These are phyloP conservation scores for Priocnemis perturbator DNA, from an alignment of 2,888 invertebrate genomes.

Conservation along the genomic window DNA sequence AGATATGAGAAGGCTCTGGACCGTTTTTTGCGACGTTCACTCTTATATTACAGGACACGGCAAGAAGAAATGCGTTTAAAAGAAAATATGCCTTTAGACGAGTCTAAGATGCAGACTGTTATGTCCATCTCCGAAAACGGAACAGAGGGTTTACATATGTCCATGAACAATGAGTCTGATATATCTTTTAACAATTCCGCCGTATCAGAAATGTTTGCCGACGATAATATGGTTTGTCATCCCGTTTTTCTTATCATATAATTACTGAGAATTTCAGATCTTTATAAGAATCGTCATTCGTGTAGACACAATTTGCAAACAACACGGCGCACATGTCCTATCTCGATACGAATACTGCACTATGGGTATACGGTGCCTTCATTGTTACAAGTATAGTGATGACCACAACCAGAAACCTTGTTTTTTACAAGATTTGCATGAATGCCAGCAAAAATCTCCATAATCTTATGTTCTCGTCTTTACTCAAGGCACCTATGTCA, in stretches of 20 bases:
- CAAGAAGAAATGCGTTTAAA: slow-evolving; percentile 70
- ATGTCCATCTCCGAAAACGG: neutral
- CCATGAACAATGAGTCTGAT: slow-evolving; percentile 21
- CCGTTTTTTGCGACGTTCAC: too few relatives aligned
- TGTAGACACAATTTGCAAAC: slow-evolving; percentile 29
- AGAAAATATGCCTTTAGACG: neutral
- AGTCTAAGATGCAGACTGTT: too few relatives aligned
- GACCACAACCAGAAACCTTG: slow-evolving; percentile 81
- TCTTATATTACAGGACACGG: slow-evolving; percentile 71
- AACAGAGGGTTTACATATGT: neutral
- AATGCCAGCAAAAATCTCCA: slow-evolving; percentile 85
- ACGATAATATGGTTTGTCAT: slow-evolving; percentile 37
- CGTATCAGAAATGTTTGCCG: neutral
- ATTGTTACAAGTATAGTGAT: slow-evolving; percentile 79
- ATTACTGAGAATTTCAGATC: neutral
- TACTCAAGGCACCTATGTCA: slow-evolving; percentile 85
- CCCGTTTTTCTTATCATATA: neutral
- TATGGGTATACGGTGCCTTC: slow-evolving; percentile 78
- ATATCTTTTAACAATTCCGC: slow-evolving; percentile 6
- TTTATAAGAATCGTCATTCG: neutral
- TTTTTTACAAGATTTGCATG: slow-evolving; percentile 86
- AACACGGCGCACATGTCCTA: neutral
- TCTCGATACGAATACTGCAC: slow-evolving; percentile 56
- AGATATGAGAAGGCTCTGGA: too few relatives aligned
- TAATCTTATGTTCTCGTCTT: slow-evolving; percentile 85